A percentile compares a stretch with the other conserved stretches of the same genome.
These are phyloP conservation scores for Ramazzottius varieornatus DNA, from an alignment of 2,888 invertebrate species.

Conservation along the genomic window DNA sequence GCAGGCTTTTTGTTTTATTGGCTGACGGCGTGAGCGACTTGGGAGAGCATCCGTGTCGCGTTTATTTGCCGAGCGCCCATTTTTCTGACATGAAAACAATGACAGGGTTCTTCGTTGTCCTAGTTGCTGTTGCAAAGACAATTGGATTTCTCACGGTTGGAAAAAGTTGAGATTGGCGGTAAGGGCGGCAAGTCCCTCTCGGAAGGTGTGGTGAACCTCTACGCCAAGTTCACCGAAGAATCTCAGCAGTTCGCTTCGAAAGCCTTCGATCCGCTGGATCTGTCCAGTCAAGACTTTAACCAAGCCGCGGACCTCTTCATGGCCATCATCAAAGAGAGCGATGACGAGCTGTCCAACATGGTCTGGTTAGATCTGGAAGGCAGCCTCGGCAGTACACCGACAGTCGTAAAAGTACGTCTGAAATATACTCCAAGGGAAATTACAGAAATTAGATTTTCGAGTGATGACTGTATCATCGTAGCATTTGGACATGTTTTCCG, in stretches of 20 bases:
- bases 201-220: constrained; percentile 19
- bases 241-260: constrained; percentile 20
- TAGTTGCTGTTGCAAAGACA: neutral
- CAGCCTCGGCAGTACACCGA: neutral
- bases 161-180: constrained; percentile 75
- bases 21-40: too few species aligned
- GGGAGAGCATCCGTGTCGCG: too few species aligned
- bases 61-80: too few species aligned
- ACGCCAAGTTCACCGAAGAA: constrained; percentile 23
- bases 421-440: neutral
- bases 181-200: constrained; percentile 24
- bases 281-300: constrained; percentile 8
- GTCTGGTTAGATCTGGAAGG: neutral
- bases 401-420: neutral
- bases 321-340: neutral
- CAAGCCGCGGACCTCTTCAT: neutral
- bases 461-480: too few species aligned
- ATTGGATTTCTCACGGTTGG: constrained; percentile 62
- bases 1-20: too few species aligned
- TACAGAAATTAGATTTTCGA: too few species aligned
- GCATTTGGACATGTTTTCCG: neutral
- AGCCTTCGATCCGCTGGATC: constrained; percentile 22
- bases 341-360: neutral
- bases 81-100: too few species aligned
- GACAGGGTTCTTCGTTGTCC: neutral